Base-by-base conservation (phyloP, 2,113 vertebrate species). In the Psettodes erumei region DNA sequence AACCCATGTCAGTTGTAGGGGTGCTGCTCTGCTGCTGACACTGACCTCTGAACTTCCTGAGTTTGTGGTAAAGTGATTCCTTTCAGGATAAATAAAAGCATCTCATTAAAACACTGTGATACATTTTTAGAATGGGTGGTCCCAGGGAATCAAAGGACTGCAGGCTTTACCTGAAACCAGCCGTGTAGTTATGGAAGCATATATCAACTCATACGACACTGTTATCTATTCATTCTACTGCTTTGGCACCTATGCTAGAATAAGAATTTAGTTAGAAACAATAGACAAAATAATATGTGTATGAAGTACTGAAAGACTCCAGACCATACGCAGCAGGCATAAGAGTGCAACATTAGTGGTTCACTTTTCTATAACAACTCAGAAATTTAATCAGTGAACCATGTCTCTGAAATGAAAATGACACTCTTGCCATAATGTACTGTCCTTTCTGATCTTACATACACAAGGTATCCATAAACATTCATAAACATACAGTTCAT, bases 1-100 rank as follows among this genome's bases (percentile, higher is more conserved):
- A 82, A 62, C 75, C 75, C 75, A 23, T 63, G 66, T 71, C 68
- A 78, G 74, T 75, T 67, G 50, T 79, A 77, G 74, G 76, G 77
- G 53, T 42, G 30, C 71, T 78, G 67, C 63, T 83, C 51, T 53
- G 32, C 71, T 9, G 7, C 75, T 77, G 78, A 87, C 78, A 75
- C 80, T 68, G 60, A 84, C 79, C 77, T 47, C 35, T 82, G 83
- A 82, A 85, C 89, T 85, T 89, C 77, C 84, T 81, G 72, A 40
- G 60, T 43, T 55, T 60, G 75, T 54, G 62, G 35, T 71, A 59
- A 78, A 51, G 69, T 3, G 45, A 48, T n/a, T n/a, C n/a, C n/a
- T n/a, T n/a, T n/a, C n/a, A n/a, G n/a, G n/a, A n/a, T n/a, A n/a
- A n/a, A n/a, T 55, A 33, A 64, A 71, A 77, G 55, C 66, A 79